A percentile compares a stretch with the other conserved stretches of the same genome.
phyloP scores from a whole-genome alignment of 2,797 vertebrate genomes.

The Argya squamiceps region DNA sequence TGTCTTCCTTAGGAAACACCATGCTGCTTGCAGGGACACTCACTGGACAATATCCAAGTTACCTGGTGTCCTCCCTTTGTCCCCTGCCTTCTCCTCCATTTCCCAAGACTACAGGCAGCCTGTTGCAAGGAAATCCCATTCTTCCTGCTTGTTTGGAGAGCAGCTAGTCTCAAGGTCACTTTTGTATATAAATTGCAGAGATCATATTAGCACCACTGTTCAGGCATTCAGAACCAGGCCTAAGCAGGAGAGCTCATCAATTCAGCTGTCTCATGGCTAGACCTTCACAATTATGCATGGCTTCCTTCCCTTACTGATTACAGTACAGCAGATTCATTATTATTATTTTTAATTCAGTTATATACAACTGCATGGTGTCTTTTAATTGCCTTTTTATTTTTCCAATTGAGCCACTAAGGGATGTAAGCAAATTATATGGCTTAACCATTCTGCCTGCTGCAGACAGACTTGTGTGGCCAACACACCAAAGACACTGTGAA shows the following conservation, averaged over 20 bases:
- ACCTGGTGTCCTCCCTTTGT: neutral
- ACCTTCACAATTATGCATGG: slow-evolving; percentile 1
- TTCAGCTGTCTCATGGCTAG: slow-evolving; percentile 4
- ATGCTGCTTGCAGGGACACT: neutral
- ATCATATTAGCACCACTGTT: neutral
- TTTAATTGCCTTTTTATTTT: slow-evolving; percentile 55
- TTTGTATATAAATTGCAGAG: slow-evolving; percentile 21
- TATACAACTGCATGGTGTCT: slow-evolving; percentile 16
- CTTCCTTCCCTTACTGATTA: slow-evolving; percentile 27
- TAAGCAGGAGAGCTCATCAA: slow-evolving; percentile 15
- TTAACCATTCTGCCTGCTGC: slow-evolving; percentile 43
- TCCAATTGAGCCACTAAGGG: slow-evolving; percentile 10
- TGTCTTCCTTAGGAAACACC: neutral
- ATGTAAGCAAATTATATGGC: slow-evolving; percentile 51
- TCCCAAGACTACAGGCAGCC: neutral
- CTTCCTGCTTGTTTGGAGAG: neutral
- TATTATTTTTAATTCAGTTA: slow-evolving; percentile 39
- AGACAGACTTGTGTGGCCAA: slow-evolving; percentile 57
- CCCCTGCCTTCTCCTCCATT: neutral
- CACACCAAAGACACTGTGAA: slow-evolving; percentile 60
- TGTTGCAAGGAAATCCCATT: neutral
- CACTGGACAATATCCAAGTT: neutral
- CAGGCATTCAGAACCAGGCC: slow-evolving; percentile 14
- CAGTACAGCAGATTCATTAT: slow-evolving; percentile 3
- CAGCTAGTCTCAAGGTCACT: slow-evolving; percentile 39